Base-by-base conservation (phyloP, 1,140 invertebrate species). In the Amyelois transitella region DNA sequence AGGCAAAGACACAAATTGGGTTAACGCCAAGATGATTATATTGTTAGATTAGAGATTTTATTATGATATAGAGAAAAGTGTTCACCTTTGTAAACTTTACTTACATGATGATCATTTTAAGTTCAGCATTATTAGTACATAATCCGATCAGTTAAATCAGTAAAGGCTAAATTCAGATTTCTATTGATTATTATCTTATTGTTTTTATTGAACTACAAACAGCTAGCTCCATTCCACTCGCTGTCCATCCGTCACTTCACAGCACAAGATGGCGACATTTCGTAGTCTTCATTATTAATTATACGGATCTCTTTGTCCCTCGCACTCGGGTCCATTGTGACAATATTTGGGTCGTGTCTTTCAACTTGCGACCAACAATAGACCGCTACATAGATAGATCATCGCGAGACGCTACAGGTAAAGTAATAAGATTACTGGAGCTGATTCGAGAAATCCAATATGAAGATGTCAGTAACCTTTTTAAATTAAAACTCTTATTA, bases 231-330 rank as follows among this genome's bases (percentile, higher is more conserved):
- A 72, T 28, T 24, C 43, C 18, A 53, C 14, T 25, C 55, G 18
- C 56, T 51, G 48, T 54, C 22, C 43, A 14, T 61, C 21, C 68
- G 51, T 67, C 53, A 55, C 58, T 71, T 57, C 58, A 58, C 63
- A 61, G 51, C 66, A 56, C 69, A 75, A 75, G 79, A 83, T 66
- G 64, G 60, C 71, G 75, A 81, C 78, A 81, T 80, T 78, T 82
- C 76, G 71, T 81, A 74, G 78, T 78, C 73, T 72, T 66, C 60
- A 72, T 77, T 78, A 86, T 86, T 86, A 86, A 85, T 86, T 86
- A 86, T 83, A 80, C 75, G 70, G 51, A 60, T 59, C 69, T 77
- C 80, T 82, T 85, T 85, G 81, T 86, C 78, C 80, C 66, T 58
- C 57, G 66, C 70, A 69, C 76, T 64, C 58, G 56, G 55, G 72